Evolutionary conservation across 2,888 invertebrate genomes (phyloP), one percentile per base, ranked within the genome.

Genomic region (Drosophila dives): DNA sequence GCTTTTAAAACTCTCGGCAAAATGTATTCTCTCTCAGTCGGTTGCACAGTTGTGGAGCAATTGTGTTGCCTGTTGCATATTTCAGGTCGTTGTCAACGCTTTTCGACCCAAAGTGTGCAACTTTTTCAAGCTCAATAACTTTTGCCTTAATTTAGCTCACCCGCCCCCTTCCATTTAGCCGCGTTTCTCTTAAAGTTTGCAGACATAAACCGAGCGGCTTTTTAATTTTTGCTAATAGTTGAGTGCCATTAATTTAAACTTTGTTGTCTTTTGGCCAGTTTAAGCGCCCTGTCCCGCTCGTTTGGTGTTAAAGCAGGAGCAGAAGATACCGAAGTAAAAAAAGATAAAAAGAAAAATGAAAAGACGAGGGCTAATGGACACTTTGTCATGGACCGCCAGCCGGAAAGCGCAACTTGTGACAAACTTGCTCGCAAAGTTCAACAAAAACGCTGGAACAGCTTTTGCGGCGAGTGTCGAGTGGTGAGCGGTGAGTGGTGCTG

Each of bases 231-330:
- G 72, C 83, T 86, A 86, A 86, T 86, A 86, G 90, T 90, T 86
- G 83, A 86, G 83, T 83, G 89, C 83, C 86, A 86, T 90, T 90
- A 88, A 90, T 86, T 86, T 86, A 81, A 86, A 90, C 90, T 86
- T 86, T 86, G 77, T 80, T 80, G 80, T 77, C 75, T 80, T 77
- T 76, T 70, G 70, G 81, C 70, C 69, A 58, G 66, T 60, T 77
- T 45, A 42, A 68, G 34, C 42, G 15, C 20, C 55, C 40, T 11
- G 17, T 36, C 23, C 12, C 8, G 32, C 49, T 8, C 17, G 17
- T n/a, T 54, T 68, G 53, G 48, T 60, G 68, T 75, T 78, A 72
- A 81, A 66, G 54, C 36, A n/a, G 20, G 40, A 29, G 33, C 49
- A 36, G 48, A 36, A 33, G 29, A 20, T 32, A 11, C 29, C n/a